These are phyloP conservation scores for Champsocephalus esox DNA, from an alignment of 2,797 vertebrate species.

Conservation along the genomic window DNA sequence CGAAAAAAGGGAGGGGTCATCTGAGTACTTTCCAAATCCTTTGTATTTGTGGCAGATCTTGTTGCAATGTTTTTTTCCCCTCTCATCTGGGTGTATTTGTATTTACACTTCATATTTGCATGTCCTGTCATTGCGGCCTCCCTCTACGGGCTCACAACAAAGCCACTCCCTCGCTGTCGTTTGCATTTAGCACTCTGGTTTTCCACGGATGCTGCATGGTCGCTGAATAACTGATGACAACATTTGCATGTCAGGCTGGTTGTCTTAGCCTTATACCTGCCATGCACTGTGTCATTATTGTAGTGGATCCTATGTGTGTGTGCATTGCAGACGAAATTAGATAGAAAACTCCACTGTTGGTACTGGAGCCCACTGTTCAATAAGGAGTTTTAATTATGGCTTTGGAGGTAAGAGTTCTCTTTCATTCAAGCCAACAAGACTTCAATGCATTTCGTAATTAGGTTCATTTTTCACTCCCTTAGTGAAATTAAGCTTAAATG, in stretches of 20 bases:
- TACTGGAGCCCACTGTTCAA: not conserved
- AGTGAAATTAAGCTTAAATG: not conserved
- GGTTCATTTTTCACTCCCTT: too few species aligned
- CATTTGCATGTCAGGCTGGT: slow-evolving; percentile 73
- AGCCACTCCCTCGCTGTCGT: slow-evolving; percentile 60
- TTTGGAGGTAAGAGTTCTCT: slow-evolving; percentile 66
- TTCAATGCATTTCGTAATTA: not conserved
- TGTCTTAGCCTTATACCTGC: slow-evolving; percentile 28
- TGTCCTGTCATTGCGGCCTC: slow-evolving; percentile 39
- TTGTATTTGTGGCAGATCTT: not conserved
- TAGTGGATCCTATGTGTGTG: not conserved
- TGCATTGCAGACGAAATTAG: slow-evolving; percentile 10
- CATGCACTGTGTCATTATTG: not conserved
- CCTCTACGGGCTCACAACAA: slow-evolving; percentile 58
- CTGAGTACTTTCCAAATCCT: not conserved
- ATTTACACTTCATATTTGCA: slow-evolving; percentile 68
- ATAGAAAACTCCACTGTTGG: slow-evolving; percentile 1
- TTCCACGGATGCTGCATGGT: slow-evolving; percentile 48
- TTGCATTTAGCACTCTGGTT: slow-evolving; percentile 78
- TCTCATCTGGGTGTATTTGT: slow-evolving; percentile 50
- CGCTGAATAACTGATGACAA: slow-evolving; percentile 69
- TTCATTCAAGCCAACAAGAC: slow-evolving; percentile 3
- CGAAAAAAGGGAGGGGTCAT: not conserved
- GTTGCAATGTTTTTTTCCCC: not conserved
- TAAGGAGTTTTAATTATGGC: slow-evolving; percentile 50